These are phyloP conservation scores for Micrasema longulum DNA, from an alignment of 1,140 invertebrate genomes.

Conservation along the genomic window DNA sequence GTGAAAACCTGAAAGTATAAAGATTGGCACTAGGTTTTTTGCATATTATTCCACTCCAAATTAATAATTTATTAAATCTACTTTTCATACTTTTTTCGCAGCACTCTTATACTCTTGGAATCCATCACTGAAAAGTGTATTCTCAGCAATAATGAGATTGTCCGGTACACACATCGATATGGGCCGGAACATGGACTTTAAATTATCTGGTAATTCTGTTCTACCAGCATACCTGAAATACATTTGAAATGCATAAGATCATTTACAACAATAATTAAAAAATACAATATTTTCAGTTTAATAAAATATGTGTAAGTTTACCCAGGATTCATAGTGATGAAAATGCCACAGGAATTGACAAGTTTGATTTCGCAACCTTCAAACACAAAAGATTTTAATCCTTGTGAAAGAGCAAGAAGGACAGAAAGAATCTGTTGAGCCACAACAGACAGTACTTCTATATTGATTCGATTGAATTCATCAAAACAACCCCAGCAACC, in stretches of 20 bases:
- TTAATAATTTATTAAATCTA: no score
- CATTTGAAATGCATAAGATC: not conserved
- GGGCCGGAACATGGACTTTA: conserved; percentile 93
- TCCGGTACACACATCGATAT: conserved; percentile 96
- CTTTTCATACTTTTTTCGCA: conserved; percentile 83
- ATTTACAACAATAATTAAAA: no score
- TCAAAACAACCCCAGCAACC: conserved; percentile 92
- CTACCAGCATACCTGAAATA: conserved; percentile 77
- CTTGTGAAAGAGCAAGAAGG: conserved; percentile 76
- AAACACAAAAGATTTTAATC: conserved; percentile 78
- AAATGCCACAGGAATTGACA: conserved; percentile 83
- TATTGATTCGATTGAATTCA: conserved; percentile 91
- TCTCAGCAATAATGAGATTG: conserved; percentile 89
- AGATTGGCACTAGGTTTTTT: no score
- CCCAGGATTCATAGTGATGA: conserved; percentile 94
- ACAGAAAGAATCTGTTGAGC: conserved; percentile 85
- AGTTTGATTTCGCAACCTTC: conserved; percentile 83
- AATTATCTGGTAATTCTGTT: conserved; percentile 90
- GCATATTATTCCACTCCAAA: no score
- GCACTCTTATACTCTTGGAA: conserved; percentile 83
- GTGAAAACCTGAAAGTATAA: conserved; percentile 71
- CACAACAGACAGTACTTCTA: conserved; percentile 90
- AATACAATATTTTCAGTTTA: no score
- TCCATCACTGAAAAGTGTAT: conserved; percentile 88
- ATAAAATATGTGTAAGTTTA: conserved; percentile 61